These are phyloP conservation scores for Halesus radiatus DNA, from an alignment of 1,140 invertebrate genomes.

Conservation along the genomic window DNA sequence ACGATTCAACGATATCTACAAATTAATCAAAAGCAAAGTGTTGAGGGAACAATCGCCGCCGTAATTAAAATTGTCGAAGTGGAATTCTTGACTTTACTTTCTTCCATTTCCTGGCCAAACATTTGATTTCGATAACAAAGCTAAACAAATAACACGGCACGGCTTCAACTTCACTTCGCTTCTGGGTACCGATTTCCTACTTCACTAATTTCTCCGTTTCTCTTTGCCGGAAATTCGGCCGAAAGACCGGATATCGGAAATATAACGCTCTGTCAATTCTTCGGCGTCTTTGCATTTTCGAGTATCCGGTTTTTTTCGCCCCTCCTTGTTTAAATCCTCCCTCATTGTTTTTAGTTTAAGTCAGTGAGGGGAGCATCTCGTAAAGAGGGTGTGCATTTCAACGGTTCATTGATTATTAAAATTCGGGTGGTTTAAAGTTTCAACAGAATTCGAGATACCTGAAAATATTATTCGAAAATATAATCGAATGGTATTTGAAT, in stretches of 20 bases:
- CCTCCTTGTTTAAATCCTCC: conserved; percentile 52
- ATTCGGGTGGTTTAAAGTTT: conserved; percentile 49
- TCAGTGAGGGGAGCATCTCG: conserved; percentile 37
- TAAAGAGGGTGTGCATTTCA: conserved; percentile 51
- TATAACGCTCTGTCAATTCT: conserved; percentile 55
- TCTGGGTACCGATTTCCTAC: neutral
- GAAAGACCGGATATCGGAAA: conserved; percentile 49
- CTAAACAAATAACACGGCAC: conserved; percentile 7
- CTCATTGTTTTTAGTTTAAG: conserved; percentile 56
- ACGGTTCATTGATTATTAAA: conserved; percentile 58
- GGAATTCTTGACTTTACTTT: neutral
- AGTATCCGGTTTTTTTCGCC: conserved; percentile 40
- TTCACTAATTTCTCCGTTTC: neutral
- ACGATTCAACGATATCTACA: neutral
- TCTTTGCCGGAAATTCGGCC: neutral
- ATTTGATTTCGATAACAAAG: conserved; percentile 30
- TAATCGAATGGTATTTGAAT: no score
- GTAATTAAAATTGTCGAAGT: conserved; percentile 20
- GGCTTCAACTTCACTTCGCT: neutral
- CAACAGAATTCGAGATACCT: conserved; percentile 1
- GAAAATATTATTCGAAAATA: neutral
- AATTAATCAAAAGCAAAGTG: neutral
- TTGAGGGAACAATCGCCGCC: conserved; percentile 27
- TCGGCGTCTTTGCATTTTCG: conserved; percentile 42
- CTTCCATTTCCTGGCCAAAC: conserved; percentile 11